These are phyloP conservation scores for Bufo bufo DNA, from an alignment of 2,113 vertebrate genomes.

Conservation along the genomic window DNA sequence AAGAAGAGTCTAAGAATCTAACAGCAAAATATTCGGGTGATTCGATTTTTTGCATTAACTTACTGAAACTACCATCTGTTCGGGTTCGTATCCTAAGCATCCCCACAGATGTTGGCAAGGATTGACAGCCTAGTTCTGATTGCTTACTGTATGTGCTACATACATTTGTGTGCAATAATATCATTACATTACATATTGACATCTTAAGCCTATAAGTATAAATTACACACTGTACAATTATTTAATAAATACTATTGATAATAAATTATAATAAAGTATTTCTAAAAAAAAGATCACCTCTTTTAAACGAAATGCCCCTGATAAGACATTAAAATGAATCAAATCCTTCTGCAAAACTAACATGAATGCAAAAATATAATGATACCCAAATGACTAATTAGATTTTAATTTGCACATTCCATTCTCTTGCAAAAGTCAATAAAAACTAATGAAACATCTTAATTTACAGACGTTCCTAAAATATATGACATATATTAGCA, in stretches of 20 bases:
- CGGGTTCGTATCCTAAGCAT: too few relatives aligned
- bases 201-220: neutral
- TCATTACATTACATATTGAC: neutral
- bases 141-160: too few relatives aligned
- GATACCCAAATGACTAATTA: constrained; percentile 23
- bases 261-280: neutral
- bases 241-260: too few relatives aligned
- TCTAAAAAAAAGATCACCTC: neutral
- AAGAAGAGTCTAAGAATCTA: too few relatives aligned
- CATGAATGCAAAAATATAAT: neutral
- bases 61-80: too few relatives aligned
- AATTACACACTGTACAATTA: neutral
- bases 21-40: neutral
- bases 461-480: constrained; percentile 4
- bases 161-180: neutral
- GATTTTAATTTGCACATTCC: neutral
- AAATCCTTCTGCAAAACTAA: neutral
- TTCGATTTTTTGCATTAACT: neutral
- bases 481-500: neutral
- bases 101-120: too few relatives aligned
- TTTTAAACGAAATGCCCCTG: neutral
- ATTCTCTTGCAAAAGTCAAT: neutral
- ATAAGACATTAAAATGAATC: neutral
- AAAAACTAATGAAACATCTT: constrained; percentile 16
- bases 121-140: too few relatives aligned